Conservation (phyloP, 2,113 vertebrate genomes). For the Paralichthys olivaceus region DNA sequence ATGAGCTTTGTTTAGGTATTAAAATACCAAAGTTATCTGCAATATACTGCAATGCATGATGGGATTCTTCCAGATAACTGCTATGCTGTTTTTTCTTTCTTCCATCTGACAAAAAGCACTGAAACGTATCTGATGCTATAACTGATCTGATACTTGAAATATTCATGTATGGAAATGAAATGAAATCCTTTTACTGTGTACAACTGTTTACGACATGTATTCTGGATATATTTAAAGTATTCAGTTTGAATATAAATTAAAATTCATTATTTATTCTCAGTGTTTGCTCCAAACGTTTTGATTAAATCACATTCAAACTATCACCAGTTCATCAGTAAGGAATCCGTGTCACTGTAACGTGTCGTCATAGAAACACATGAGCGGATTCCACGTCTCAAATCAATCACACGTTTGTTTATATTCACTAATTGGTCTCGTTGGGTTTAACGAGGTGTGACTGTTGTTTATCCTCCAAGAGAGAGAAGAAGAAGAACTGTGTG, state of each 20-base stretch:
- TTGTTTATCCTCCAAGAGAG: too few species aligned
- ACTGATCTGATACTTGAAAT: constrained; percentile 53
- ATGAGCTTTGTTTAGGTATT: constrained; percentile 37
- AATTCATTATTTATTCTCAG: constrained; percentile 62
- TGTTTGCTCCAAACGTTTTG: background rate
- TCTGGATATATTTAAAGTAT: constrained; percentile 54
- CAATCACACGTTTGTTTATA: too few species aligned
- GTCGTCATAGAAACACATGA: too few species aligned
- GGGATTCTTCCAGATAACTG: constrained; percentile 61
- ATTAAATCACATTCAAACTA: too few species aligned
- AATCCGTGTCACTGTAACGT: too few species aligned
- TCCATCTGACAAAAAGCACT: constrained; percentile 60
- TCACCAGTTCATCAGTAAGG: too few species aligned
- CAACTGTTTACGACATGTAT: constrained; percentile 59
- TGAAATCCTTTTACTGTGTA: constrained; percentile 48
- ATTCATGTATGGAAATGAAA: constrained; percentile 31
- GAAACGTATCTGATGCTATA: constrained; percentile 51
- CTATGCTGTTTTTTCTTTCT: constrained; percentile 55
- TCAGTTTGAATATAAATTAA: constrained; percentile 49
- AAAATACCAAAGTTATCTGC: constrained; percentile 66
- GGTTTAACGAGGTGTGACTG: too few species aligned
- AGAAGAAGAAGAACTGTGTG: too few species aligned
- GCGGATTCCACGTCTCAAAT: too few species aligned
- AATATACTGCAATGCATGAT: constrained; percentile 71
- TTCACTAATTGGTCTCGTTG: too few species aligned